Evolutionary conservation across 2,888 invertebrate genomes (phyloP).

Genomic region (Caenorhabditis macrosperma): DNA sequence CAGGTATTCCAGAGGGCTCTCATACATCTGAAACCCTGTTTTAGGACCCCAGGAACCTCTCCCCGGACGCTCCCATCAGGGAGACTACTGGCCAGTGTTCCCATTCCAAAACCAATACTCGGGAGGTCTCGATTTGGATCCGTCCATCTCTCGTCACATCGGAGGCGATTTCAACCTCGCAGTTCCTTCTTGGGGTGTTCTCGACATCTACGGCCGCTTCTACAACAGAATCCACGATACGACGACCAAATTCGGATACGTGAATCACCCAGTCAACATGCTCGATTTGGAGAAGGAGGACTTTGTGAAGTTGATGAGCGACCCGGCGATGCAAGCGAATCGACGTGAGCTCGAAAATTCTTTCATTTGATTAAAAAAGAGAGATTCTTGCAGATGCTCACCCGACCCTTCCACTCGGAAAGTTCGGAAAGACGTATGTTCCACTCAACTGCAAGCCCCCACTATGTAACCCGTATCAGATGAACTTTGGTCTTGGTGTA

Average conservation of each 20-base stretch:
- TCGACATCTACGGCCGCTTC: conserved; percentile 73
- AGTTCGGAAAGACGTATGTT: conserved; percentile 64
- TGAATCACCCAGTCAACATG: conserved; percentile 76
- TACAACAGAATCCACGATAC: conserved; percentile 71
- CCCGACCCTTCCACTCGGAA: conserved; percentile 71
- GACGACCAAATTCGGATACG: conserved; percentile 72
- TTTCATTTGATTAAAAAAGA: not conserved
- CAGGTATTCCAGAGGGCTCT: conserved; percentile 32
- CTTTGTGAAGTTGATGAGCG: conserved; percentile 68
- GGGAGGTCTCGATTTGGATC: conserved; percentile 75
- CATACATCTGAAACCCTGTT: not conserved
- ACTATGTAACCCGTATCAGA: conserved; percentile 71
- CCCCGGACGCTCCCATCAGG: conserved; percentile 70
- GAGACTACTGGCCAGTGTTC: conserved; percentile 75
- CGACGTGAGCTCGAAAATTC: too few species aligned
- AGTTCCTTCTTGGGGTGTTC: conserved; percentile 73
- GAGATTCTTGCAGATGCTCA: conserved; percentile 49
- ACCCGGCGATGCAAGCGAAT: conserved; percentile 68
- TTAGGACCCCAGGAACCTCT: conserved; percentile 73
- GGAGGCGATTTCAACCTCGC: conserved; percentile 75
- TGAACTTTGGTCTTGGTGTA: conserved; percentile 71
- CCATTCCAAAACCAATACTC: conserved; percentile 74
- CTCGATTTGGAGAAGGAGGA: conserved; percentile 73
- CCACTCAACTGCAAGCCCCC: conserved; percentile 71
- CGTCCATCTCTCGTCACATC: conserved; percentile 74